A percentile compares a stretch with the other conserved stretches of the same genome.
phyloP scores from a whole-genome alignment of 1,140 invertebrate genomes.

The Lethrus apterus region DNA sequence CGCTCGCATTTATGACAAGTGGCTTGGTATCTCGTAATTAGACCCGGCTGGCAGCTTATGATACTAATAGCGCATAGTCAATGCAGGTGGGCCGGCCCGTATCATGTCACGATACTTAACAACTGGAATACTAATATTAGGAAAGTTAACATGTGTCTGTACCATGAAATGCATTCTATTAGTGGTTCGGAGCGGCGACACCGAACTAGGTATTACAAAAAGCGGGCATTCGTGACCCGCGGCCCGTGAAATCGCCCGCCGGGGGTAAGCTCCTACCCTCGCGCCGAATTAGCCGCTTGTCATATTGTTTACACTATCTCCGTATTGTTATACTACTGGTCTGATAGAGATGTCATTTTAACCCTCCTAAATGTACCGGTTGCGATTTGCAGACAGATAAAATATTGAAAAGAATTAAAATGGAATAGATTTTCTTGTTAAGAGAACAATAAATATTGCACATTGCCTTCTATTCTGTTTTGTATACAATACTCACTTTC shows the following conservation, averaged over 20 bases:
- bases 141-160: conserved; percentile 16
- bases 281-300: conserved; percentile 37
- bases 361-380: conserved; percentile 5
- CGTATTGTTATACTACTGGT: conserved; percentile 33
- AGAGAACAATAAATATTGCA: neutral
- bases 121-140: conserved; percentile 32
- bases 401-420: neutral
- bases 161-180: conserved; percentile 6
- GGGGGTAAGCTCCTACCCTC: conserved; percentile 18
- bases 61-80: conserved; percentile 25
- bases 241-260: conserved; percentile 33
- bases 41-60: conserved; percentile 4
- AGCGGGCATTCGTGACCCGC: conserved; percentile 14
- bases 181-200: conserved; percentile 2
- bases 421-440: neutral
- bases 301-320: conserved; percentile 40
- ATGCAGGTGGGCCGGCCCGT: conserved; percentile 35
- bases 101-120: conserved; percentile 17
- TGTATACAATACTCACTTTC: neutral
- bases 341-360: conserved; percentile 33
- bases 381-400: conserved; percentile 1
- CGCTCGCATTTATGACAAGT: conserved; percentile 32
- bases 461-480: neutral
- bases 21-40: conserved; percentile 14
- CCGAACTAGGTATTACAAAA: conserved; percentile 14